Conservation (phyloP, 2,888 invertebrate genomes). For the Lepidochitona cinerea region DNA sequence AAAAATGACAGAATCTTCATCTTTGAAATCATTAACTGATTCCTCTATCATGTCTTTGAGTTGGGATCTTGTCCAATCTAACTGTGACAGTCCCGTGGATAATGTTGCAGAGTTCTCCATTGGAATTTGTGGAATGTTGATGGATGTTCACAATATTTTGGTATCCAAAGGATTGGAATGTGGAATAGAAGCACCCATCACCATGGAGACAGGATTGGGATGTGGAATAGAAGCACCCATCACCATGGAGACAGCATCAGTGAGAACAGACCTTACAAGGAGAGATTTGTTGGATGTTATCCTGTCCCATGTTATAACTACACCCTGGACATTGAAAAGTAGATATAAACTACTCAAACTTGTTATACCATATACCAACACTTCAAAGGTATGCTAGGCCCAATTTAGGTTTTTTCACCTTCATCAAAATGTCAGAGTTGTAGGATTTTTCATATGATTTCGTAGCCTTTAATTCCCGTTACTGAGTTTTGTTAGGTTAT, state of each 20-base stretch:
- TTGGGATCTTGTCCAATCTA: slow-evolving; percentile 50
- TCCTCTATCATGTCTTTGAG: slow-evolving; percentile 19
- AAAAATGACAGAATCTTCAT: background rate
- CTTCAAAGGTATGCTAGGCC: slow-evolving; percentile 37
- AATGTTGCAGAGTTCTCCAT: slow-evolving; percentile 55
- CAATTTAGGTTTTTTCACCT: too few relatives aligned
- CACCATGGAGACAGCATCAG: background rate
- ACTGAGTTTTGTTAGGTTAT: too few relatives aligned
- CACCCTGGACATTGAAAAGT: slow-evolving; percentile 59
- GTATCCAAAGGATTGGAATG: too few relatives aligned
- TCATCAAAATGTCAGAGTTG: too few relatives aligned
- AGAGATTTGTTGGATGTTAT: background rate
- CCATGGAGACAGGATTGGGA: background rate
- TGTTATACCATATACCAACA: slow-evolving; percentile 46
- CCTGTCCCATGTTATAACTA: slow-evolving; percentile 10
- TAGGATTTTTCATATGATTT: too few relatives aligned
- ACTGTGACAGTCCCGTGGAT: slow-evolving; percentile 65
- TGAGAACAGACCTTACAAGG: too few relatives aligned
- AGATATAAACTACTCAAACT: slow-evolving; percentile 53
- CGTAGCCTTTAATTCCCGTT: too few relatives aligned
- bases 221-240: background rate
- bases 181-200: background rate
- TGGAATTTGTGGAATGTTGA: slow-evolving; percentile 43
- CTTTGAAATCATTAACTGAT: background rate
- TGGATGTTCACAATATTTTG: too few relatives aligned